phyloP scores from a whole-genome alignment of 2,888 invertebrate species.

The Xestia xanthographa region DNA sequence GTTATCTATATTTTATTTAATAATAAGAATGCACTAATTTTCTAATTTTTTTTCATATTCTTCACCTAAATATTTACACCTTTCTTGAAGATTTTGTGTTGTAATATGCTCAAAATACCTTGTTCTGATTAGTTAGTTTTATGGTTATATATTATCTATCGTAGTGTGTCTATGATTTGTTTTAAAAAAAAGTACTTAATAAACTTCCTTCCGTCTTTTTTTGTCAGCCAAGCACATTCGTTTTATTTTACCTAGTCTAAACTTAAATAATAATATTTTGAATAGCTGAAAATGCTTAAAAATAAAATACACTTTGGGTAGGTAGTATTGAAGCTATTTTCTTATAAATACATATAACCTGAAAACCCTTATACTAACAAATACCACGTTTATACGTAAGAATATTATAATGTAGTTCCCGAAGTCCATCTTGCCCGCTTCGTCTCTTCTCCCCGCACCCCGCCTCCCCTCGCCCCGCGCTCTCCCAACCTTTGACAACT shows the following conservation, averaged over 20 bases:
- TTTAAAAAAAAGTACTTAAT: too few relatives aligned
- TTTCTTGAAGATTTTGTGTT: neutral
- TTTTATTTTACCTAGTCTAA: too few relatives aligned
- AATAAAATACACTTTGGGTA: neutral
- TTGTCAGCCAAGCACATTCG: too few relatives aligned
- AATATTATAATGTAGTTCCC: constrained; percentile 63
- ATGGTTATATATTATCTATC: too few relatives aligned
- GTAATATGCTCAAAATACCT: too few relatives aligned
- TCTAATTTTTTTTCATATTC: neutral
- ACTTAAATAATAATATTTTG: too few relatives aligned
- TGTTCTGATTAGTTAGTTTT: too few relatives aligned
- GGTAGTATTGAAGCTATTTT: constrained; percentile 4
- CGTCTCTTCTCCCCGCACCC: constrained; percentile 71
- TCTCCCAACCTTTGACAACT: constrained; percentile 85
- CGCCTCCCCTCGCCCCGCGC: constrained; percentile 75
- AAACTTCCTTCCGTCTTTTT: too few relatives aligned
- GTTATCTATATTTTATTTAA: neutral
- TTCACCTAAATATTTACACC: constrained; percentile 25
- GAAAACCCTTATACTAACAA: constrained; percentile 64
- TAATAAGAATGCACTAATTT: neutral
- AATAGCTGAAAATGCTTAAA: constrained; percentile 35
- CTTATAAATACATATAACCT: constrained; percentile 50
- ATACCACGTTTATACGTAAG: constrained; percentile 62
- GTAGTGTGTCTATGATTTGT: too few relatives aligned
- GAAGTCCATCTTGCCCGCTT: constrained; percentile 73